Evolutionary conservation across 2,888 invertebrate species (phyloP), one percentile per base, ranked within the genome.

Genomic region (Thymelicus sylvestris): DNA sequence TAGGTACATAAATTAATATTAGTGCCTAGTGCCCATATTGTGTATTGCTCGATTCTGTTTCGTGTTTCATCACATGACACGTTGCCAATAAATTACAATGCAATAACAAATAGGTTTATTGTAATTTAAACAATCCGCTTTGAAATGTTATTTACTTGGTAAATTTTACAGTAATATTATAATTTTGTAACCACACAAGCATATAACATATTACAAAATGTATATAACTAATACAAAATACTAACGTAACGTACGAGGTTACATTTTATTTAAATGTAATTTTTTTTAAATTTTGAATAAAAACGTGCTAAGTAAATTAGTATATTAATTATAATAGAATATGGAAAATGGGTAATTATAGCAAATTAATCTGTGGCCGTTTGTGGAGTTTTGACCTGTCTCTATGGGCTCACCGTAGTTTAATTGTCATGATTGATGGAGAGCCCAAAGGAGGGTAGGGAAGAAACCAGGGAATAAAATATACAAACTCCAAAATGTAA

Each of bases 41-140:
- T 55, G 24, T 24, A 55, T 12, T 55, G 55, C 55, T 55, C 55
- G 55, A 55, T 55, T 55, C 55, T 55, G 55, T 8, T 55, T 55
- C 24, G 10, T 55, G 55, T 55, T 55, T 55, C 55, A 24, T 55
- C 55, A 24, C 55, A 24, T 24, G 24, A 55, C 55, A 55, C 55
- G 12, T 55, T 52, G 31, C 24, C 24, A 24, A 55, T 55, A 24
- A 55, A 55, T 55, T 24, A 55, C 55, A 24, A 6, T 55, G n/a
- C 24, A 55, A 55, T 6, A 55, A 55, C 55, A 55, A 55, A 24
- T 55, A 55, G 8, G 5, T 31, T 31, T 55, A n/a, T n/a, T n/a
- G n/a, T n/a, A 55, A 12, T 55, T 24, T 24, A 55, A 55, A 55
- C 55, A 55, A 24, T 55, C 12, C 12, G 24, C 55, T 24, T 55